Evolutionary conservation across 2,113 vertebrate species (phyloP), one percentile per base, ranked within the genome.

Genomic region (Gymnogyps californianus): DNA sequence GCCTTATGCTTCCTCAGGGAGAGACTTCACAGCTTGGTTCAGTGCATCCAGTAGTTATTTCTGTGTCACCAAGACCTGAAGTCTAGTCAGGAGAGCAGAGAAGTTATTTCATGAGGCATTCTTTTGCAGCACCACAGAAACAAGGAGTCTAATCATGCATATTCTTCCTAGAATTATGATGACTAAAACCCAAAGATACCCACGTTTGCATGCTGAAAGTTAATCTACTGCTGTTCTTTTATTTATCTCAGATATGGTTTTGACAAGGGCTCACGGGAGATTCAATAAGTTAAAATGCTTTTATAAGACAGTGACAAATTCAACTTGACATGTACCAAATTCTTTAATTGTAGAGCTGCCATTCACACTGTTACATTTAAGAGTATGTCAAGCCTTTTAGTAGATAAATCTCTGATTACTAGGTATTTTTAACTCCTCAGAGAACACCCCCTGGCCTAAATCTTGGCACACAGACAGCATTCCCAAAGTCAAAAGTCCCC

Each of bases 271-370:
- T 97, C 70, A 87, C 21, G 24, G 84, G 77, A 93, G 94, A 89
- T 96, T 97, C 87, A 96, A 83, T 95, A 96, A 95, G 95, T 96
- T 93, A 96, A 97, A 98, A 97, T 96, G 84, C 71, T 96, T 98
- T 97, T 94, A 94, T 94, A 96, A 96, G 71, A 87, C 72, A 97
- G 49, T 87, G 87, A 96, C 26, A 97, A 96, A 97, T 98, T 79
- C 96, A 95, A 90, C 95, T 96, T 96, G 94, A 97, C 91, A 95
- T 6, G 20, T 74, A 91, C 42, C 9, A 26, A 96, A 72, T 96
- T 97, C 78, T 97, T 97, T 97, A 97, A 97, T 97, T 98, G 96
- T 72, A 86, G 74, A 96, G 49, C 76, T 97, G 90, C 59, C 80
- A 94, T 93, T 95, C 25, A 86, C 77, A 76, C 69, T 84, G 71